Conservation (phyloP, 2,797 vertebrate species). For the Cynodonichthys magdalenae region DNA sequence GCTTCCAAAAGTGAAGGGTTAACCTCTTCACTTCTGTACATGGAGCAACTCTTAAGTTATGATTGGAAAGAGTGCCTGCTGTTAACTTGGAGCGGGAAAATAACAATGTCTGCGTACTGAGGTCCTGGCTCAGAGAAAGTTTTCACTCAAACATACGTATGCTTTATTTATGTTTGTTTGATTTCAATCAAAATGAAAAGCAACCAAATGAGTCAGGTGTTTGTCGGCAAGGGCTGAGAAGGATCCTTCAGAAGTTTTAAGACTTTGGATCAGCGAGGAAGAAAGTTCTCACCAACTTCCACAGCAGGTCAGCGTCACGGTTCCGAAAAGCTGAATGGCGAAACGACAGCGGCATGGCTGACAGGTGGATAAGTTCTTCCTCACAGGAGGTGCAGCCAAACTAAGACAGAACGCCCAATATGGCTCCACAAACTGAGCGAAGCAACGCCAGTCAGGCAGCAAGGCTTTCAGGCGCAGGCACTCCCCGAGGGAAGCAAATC, state of each 20-base stretch:
- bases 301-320: conserved; percentile 41
- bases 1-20: conserved; percentile 73
- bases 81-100: conserved; percentile 59
- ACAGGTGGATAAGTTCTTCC: conserved; percentile 62
- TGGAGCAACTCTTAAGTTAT: conserved; percentile 70
- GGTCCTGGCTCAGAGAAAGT: conserved; percentile 17
- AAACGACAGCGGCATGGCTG: conserved; percentile 61
- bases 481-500: conserved; percentile 76
- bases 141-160: conserved; percentile 1
- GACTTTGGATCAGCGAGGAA: conserved; percentile 9
- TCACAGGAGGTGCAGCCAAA: conserved; percentile 47
- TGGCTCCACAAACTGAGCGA: conserved; percentile 41
- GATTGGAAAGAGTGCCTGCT: conserved; percentile 69
- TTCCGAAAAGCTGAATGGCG: conserved; percentile 60
- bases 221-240: conserved; percentile 5
- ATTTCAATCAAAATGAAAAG: conserved; percentile 8
- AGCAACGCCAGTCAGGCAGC: conserved; percentile 54
- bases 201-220: conserved; percentile 5
- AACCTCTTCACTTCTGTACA: conserved; percentile 75
- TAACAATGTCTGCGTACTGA: conserved; percentile 52
- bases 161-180: conserved; percentile 6
- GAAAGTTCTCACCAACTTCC: conserved; percentile 35
- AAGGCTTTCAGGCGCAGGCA: conserved; percentile 71
- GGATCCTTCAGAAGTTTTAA: conserved; percentile 11
- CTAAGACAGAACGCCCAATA: conserved; percentile 36